Evolutionary conservation across 2,888 invertebrate genomes (phyloP), one percentile per base, ranked within the genome.

Genomic region (Lycia hirtaria): DNA sequence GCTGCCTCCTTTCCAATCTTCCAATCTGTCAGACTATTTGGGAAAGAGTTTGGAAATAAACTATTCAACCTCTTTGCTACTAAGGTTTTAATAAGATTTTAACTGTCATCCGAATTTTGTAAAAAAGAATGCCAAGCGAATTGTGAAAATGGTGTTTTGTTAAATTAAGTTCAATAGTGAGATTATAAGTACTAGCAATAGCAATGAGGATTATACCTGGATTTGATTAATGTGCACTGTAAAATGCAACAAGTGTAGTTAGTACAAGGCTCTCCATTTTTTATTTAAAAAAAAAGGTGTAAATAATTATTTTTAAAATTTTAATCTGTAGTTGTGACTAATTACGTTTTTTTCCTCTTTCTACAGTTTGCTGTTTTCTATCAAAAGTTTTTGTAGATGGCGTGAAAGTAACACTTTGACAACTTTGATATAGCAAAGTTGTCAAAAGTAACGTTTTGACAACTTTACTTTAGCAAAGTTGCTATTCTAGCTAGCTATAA

Each of bases 241-340:
- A 12, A 22, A 40, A 40, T 40, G 38, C 22, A 40, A 40, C 12
- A 40, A n/a, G 12, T 20, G 20, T 40, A 38, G 20, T 22, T 40
- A 22, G 7, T 24, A 12, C 7, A 9, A 3, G 14, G 12, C 3
- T 22, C 14, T 3, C 19, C 3, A 19, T n/a, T 12, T 3, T 2
- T 6, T 12, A n/a, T n/a, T n/a, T n/a, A n/a, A n/a, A n/a, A 20
- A 22, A 22, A 12, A 22, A 4, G 1, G 12, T 22, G 38, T 40
- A 22, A 40, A 22, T 40, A 40, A 14, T 22, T 20, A 2, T 5
- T 35, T 35, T 17, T 10, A 4, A 35, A 17, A 35, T 35, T 32
- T 32, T 17, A 35, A 3, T 10, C 3, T 35, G 17, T 10, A 3
- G 33, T 3, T 33, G 2, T 9, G 26, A 26, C 9, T 6, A 9